Conservation (phyloP, 2,888 invertebrate species). For the Caradrina clavipalpis region DNA sequence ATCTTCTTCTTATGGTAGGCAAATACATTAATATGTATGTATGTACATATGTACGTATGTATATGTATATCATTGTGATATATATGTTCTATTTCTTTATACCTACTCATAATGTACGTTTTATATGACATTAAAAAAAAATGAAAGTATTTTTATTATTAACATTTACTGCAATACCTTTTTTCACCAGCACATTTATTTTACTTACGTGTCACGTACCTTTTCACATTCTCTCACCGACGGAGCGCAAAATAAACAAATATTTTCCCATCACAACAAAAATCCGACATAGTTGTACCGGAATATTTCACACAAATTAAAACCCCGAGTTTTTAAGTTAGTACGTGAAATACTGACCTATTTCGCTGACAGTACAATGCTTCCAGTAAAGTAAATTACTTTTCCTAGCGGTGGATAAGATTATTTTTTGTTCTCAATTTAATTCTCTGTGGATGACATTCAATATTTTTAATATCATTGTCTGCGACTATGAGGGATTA, state of each 20-base stretch:
- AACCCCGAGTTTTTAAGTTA: slow-evolving; percentile 64
- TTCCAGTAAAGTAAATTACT: slow-evolving; percentile 78
- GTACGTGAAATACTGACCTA: slow-evolving; percentile 73
- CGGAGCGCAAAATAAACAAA: slow-evolving; percentile 37
- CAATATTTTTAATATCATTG: slow-evolving; percentile 56
- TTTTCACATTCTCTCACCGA: slow-evolving; percentile 6
- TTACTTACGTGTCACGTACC: neutral
- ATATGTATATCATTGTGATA: too few species aligned
- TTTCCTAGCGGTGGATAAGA: slow-evolving; percentile 59
- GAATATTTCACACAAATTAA: slow-evolving; percentile 69
- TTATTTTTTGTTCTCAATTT: slow-evolving; percentile 51
- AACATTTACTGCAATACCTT: neutral
- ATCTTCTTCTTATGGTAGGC: too few species aligned
- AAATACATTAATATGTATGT: too few species aligned
- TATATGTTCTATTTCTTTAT: too few species aligned
- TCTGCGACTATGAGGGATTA: slow-evolving; percentile 36
- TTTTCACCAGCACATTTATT: slow-evolving; percentile 12
- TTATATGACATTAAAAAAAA: too few species aligned
- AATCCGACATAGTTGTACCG: slow-evolving; percentile 29
- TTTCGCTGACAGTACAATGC: slow-evolving; percentile 75
- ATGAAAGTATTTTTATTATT: too few species aligned
- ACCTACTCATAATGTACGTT: too few species aligned
- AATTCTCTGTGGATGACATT: slow-evolving; percentile 50
- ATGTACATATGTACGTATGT: too few species aligned
- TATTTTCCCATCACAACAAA: slow-evolving; percentile 31